Conservation (phyloP, 2,888 invertebrate genomes). For the Subacronicta megacephala region DNA sequence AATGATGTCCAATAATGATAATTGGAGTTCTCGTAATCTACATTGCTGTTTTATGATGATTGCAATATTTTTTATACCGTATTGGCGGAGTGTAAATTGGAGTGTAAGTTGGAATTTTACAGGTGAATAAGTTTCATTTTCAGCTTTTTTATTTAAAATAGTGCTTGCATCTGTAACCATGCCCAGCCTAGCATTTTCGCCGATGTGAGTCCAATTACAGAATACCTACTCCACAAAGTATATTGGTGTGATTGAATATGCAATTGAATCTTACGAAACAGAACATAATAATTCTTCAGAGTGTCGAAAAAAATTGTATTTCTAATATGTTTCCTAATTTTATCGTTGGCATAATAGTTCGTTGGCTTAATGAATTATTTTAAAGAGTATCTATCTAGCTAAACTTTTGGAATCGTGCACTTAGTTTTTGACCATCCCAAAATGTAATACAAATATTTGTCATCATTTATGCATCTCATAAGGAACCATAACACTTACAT, state of each 20-base stretch:
- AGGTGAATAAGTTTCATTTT: constrained; percentile 11
- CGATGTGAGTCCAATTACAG: constrained; percentile 31
- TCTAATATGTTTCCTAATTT: too few species aligned
- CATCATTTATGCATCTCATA: not conserved
- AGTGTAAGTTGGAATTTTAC: constrained; percentile 11
- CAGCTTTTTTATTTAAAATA: constrained; percentile 20
- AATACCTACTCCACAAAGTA: constrained; percentile 17
- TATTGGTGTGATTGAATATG: constrained; percentile 2
- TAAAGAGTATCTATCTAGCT: too few species aligned
- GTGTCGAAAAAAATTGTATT: too few species aligned
- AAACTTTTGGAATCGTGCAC: too few species aligned
- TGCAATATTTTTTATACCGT: constrained; percentile 5
- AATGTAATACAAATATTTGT: not conserved
- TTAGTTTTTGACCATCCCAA: not conserved
- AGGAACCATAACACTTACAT: constrained; percentile 3
- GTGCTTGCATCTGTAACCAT: constrained; percentile 20
- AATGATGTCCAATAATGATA: constrained; percentile 11
- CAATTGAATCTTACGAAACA: too few species aligned
- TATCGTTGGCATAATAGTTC: too few species aligned
- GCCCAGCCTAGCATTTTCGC: constrained; percentile 16
- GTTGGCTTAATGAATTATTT: too few species aligned
- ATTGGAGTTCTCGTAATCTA: constrained; percentile 5
- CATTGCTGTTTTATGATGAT: constrained; percentile 18
- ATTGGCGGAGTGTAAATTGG: constrained; percentile 1
- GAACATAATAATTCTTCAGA: too few species aligned